phyloP scores from a whole-genome alignment of 2,888 invertebrate species.

The Azorinus chamasolen region DNA sequence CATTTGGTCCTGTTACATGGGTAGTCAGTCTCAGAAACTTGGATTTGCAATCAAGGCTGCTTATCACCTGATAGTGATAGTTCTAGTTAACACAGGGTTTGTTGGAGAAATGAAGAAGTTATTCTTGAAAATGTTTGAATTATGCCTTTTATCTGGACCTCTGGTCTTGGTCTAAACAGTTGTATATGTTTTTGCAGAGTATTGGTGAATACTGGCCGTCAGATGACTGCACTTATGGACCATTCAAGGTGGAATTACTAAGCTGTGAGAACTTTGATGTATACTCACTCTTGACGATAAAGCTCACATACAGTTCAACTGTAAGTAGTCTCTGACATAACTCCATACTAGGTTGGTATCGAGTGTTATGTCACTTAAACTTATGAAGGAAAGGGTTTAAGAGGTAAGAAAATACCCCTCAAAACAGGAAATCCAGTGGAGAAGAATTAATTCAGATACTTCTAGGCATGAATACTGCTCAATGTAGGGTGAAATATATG shows the following conservation, averaged over 20 bases:
- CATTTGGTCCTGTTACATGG: too few species aligned
- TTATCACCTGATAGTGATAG: too few species aligned
- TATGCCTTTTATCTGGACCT: too few species aligned
- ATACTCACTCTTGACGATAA: conserved; percentile 50
- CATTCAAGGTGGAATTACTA: conserved; percentile 54
- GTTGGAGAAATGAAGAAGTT: too few species aligned
- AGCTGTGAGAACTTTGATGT: conserved; percentile 50
- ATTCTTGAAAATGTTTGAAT: too few species aligned
- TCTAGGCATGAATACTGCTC: too few species aligned
- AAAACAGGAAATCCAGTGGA: too few species aligned
- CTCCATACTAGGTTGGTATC: background rate
- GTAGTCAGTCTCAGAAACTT: too few species aligned
- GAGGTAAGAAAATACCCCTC: background rate
- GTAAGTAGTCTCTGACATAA: conserved; percentile 30
- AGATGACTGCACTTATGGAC: conserved; percentile 60
- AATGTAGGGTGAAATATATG: background rate
- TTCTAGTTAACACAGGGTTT: too few species aligned
- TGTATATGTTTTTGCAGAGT: conserved; percentile 29
- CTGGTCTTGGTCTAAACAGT: too few species aligned
- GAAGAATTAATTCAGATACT: background rate
- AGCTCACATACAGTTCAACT: conserved; percentile 47
- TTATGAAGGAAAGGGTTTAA: background rate
- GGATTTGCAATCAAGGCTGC: too few species aligned
- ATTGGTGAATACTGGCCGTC: conserved; percentile 65
- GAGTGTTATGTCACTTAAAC: background rate